Evolutionary conservation across 2,888 invertebrate genomes (phyloP).

Genomic region (Mimumesa dahlbomi): DNA sequence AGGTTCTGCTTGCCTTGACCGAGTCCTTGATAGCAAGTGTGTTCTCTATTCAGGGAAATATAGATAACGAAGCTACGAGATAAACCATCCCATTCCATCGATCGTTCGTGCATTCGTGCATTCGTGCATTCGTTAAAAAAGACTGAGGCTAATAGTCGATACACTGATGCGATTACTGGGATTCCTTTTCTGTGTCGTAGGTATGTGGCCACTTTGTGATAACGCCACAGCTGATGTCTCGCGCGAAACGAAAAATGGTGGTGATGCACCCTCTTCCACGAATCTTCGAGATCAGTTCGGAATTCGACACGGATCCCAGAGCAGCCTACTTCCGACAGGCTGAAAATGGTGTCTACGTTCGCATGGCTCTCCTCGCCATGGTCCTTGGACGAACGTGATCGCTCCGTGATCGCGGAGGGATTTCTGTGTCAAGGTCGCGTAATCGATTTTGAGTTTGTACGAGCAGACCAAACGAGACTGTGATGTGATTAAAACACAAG

Average conservation of each 20-base stretch:
- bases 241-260: slow-evolving; percentile 95
- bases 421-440: too few species aligned
- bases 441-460: too few species aligned
- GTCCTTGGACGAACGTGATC: slow-evolving; percentile 84
- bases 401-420: too few species aligned
- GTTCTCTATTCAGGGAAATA: background rate
- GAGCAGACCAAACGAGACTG: too few species aligned
- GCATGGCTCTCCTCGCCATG: slow-evolving; percentile 98
- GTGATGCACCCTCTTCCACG: slow-evolving; percentile 99
- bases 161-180: too few species aligned
- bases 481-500: too few species aligned
- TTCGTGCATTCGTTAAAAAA: too few species aligned
- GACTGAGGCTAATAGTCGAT: too few species aligned
- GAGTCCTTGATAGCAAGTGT: background rate
- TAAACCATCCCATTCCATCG: background rate
- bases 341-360: slow-evolving; percentile 98
- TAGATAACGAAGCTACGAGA: background rate
- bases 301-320: slow-evolving; percentile 97
- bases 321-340: slow-evolving; percentile 99
- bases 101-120: too few species aligned
- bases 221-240: slow-evolving; percentile 97
- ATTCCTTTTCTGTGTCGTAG: slow-evolving; percentile 82
- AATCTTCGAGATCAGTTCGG: slow-evolving; percentile 95
- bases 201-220: slow-evolving; percentile 93
- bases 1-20: background rate